These are phyloP conservation scores for Xiphydria camelus DNA, from an alignment of 2,888 invertebrate species.

Conservation along the genomic window DNA sequence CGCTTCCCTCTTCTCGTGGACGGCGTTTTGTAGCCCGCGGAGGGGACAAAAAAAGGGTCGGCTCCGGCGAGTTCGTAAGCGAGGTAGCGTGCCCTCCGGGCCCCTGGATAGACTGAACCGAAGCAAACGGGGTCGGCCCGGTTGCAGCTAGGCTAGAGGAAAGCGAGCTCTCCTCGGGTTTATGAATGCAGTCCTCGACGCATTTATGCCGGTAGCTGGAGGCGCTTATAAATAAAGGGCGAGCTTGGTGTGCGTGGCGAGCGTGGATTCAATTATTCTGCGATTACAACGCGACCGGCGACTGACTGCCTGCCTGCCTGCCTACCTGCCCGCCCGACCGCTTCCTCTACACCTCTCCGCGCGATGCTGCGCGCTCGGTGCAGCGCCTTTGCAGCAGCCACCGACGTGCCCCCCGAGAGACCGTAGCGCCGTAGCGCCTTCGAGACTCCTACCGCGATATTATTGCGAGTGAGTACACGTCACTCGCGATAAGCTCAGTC, in stretches of 20 bases:
- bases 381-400: too few species aligned
- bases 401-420: too few species aligned
- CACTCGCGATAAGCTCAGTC: slow-evolving; percentile 29
- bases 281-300: slow-evolving; percentile 45
- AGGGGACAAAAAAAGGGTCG: not conserved
- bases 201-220: slow-evolving; percentile 45
- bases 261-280: slow-evolving; percentile 54
- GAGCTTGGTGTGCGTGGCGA: slow-evolving; percentile 26
- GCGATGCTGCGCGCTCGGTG: too few species aligned
- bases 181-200: slow-evolving; percentile 51
- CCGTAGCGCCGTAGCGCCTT: slow-evolving; percentile 1
- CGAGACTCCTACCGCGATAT: slow-evolving; percentile 16
- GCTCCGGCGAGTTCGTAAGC: slow-evolving; percentile 29
- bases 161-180: slow-evolving; percentile 31
- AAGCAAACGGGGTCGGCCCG: slow-evolving; percentile 42
- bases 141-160: slow-evolving; percentile 21
- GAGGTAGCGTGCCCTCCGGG: slow-evolving; percentile 43
- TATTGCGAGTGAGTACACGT: slow-evolving; percentile 12
- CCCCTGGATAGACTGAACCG: slow-evolving; percentile 7
- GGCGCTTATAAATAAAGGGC: slow-evolving; percentile 53
- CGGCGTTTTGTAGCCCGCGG: not conserved
- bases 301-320: slow-evolving; percentile 19
- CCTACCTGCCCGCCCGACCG: not conserved
- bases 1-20: too few species aligned
- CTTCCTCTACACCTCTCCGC: too few species aligned